Evolutionary conservation across 1,140 invertebrate genomes (phyloP).

Genomic region (Bombus cullumanus): DNA sequence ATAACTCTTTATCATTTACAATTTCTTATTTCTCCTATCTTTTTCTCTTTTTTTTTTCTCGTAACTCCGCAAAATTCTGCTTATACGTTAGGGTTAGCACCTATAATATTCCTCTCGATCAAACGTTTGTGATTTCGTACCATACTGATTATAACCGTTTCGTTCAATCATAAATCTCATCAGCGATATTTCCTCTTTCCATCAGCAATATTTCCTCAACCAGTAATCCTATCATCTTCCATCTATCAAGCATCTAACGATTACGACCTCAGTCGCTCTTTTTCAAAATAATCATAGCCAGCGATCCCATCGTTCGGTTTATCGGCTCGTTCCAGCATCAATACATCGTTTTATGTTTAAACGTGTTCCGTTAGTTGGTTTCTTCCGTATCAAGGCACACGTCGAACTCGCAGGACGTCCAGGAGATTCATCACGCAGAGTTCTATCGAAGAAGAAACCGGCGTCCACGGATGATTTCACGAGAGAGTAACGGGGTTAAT

Average conservation of each 20-base stretch:
- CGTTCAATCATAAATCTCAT: background rate
- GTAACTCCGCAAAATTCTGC: background rate
- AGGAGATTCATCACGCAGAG: background rate
- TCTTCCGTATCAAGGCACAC: background rate
- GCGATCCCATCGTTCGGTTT: background rate
- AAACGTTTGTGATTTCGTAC: background rate
- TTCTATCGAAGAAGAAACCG: background rate
- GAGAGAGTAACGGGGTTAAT: conserved; percentile 33
- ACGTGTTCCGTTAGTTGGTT: background rate
- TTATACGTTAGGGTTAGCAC: background rate
- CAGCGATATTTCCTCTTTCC: background rate
- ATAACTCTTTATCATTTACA: too few relatives aligned
- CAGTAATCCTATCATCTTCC: too few relatives aligned
- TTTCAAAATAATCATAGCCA: background rate
- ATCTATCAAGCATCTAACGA: background rate
- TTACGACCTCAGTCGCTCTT: background rate
- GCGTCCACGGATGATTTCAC: background rate
- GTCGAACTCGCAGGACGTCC: background rate
- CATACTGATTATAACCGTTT: background rate
- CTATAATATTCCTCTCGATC: background rate
- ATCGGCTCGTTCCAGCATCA: background rate
- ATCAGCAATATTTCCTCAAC: background rate
- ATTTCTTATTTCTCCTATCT: background rate
- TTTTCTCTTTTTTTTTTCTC: background rate
- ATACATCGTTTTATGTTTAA: background rate